Base-by-base conservation (phyloP, 2,797 vertebrate species). In the Chelidonichthys spinosus region DNA sequence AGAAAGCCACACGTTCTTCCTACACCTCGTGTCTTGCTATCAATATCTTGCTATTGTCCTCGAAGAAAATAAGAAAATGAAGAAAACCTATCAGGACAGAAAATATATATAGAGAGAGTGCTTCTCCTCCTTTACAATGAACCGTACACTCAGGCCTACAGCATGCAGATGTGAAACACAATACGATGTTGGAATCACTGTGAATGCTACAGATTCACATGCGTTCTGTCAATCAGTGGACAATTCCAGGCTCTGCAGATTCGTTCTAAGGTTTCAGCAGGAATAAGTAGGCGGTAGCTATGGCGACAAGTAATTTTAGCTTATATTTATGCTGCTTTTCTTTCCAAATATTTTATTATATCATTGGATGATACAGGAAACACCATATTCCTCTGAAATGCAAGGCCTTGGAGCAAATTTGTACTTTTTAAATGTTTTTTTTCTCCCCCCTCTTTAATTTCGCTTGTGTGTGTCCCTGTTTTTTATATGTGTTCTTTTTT, bases 301-400 rank as follows among this genome's bases (percentile, higher is more conserved):
- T 94, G 90, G 90, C 59, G 90, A 95, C 94, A 85, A 90, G 86
- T 70, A 76, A 90, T 92, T 92, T 92, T 83, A 90, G 87, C 86
- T 65, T 81, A 65, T 68, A 83, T 90, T 85, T 76, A 87, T 89
- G 87, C 76, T 83, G 86, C 69, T 81, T 87, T 85, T 85, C 75
- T 56, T 33, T 64, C 11, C 72, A 81, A 87, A 87, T 81, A 87
- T 82, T 87, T 82, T 55, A 84, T 86, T 89, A 90, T 85, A 77
- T 88, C 46, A 67, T 55, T 58, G 63, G 61, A 79, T 78, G 74
- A 79, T 62, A 76, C 53, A 68, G 67, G 59, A 52, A 79, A 84
- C 84, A 25, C 72, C 81, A 85, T 87, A 75, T 86, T 64, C 43
- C 64, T 63, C 14, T 73, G 74, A 78, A 84, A 81, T 56, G 69